These are phyloP conservation scores for Eurystomus glaucurus DNA, from an alignment of 2,797 vertebrate species.

Conservation along the genomic window DNA sequence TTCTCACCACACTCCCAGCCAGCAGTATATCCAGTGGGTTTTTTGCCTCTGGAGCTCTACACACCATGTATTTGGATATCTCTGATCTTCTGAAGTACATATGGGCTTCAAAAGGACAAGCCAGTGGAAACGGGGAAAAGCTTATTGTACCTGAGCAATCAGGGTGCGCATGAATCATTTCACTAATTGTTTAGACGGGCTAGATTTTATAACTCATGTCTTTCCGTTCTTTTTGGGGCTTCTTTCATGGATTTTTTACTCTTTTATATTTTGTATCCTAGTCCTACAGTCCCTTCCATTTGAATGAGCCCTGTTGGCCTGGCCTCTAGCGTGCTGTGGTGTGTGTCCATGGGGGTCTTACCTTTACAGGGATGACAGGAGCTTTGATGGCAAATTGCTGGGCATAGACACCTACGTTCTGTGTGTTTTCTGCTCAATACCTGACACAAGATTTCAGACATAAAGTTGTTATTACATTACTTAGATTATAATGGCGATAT, in stretches of 20 bases:
- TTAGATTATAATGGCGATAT: neutral
- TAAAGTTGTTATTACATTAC: neutral
- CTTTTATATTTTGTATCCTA: neutral
- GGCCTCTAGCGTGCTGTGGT: neutral
- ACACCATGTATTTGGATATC: neutral
- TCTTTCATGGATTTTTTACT: neutral
- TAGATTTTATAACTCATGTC: neutral
- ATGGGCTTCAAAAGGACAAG: neutral
- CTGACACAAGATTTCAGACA: neutral
- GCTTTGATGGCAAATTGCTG: neutral
- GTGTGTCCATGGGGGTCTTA: rapidly evolving
- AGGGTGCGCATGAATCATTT: neutral
- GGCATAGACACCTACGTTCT: neutral
- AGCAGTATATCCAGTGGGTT: neutral
- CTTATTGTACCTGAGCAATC: neutral
- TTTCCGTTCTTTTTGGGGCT: neutral
- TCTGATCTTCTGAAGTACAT: neutral
- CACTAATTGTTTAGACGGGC: neutral
- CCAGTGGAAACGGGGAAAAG: neutral
- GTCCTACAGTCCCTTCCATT: neutral
- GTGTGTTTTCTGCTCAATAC: neutral
- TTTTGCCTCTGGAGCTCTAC: neutral
- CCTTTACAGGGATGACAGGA: neutral
- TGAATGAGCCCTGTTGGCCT: neutral
- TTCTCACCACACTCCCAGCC: neutral